Conservation (phyloP, 2,113 vertebrate species). For the Procavia capensis region DNA sequence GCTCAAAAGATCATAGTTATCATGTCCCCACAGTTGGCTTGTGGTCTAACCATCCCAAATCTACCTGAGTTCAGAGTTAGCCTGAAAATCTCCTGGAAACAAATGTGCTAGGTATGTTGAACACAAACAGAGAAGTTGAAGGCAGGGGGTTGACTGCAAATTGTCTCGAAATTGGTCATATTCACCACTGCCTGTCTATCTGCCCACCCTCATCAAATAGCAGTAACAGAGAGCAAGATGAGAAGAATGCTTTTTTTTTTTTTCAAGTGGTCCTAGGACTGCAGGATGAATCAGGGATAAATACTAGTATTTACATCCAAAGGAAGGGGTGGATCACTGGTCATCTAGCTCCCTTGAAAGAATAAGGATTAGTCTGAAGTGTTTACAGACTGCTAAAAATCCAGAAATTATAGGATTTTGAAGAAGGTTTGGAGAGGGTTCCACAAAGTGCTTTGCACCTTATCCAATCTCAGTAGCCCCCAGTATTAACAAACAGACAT, state of each 20-base stretch:
- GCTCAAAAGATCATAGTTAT: background rate
- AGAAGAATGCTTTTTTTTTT: conserved; percentile 53
- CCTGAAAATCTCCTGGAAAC: background rate
- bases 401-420: background rate
- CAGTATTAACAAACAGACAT: background rate
- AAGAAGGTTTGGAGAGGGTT: background rate
- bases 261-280: conserved; percentile 19
- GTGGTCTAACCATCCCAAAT: background rate
- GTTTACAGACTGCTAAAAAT: background rate
- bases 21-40: background rate
- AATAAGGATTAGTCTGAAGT: conserved; percentile 44
- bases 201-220: conserved; percentile 28
- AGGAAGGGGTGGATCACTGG: background rate
- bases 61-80: background rate
- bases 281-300: conserved; percentile 45
- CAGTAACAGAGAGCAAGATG: background rate
- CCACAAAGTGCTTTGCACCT: background rate
- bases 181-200: background rate
- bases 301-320: conserved; percentile 29
- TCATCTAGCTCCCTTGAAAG: background rate
- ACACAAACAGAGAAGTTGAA: conserved; percentile 14
- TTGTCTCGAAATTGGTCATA: conserved; percentile 23
- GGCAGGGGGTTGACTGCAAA: background rate
- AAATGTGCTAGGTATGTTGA: conserved; percentile 15
- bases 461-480: background rate